Evolutionary conservation across 2,888 invertebrate species (phyloP).

Genomic region (Torymus texanus): DNA sequence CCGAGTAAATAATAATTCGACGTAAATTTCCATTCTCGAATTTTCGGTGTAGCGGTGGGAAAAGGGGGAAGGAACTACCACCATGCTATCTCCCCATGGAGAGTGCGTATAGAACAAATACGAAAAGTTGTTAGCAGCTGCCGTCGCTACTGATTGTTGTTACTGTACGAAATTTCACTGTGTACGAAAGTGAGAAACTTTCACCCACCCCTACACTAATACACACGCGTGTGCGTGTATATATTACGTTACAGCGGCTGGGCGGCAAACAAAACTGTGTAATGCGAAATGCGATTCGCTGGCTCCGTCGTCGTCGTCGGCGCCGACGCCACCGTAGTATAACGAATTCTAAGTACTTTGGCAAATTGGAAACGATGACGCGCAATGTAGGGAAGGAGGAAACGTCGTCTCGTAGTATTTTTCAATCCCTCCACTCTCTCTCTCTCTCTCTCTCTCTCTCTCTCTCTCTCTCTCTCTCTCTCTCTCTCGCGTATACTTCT

Average conservation of each 20-base stretch:
- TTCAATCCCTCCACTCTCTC: too few species aligned
- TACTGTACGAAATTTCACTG: constrained; percentile 6
- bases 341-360: constrained; percentile 12
- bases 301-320: too few species aligned
- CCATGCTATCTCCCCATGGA: not conserved
- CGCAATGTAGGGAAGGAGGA: not conserved
- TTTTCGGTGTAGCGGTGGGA: not conserved
- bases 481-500: too few species aligned
- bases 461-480: too few species aligned
- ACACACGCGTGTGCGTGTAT: not conserved
- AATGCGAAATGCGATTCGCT: constrained; percentile 6
- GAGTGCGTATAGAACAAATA: constrained; percentile 21
- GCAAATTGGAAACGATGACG: constrained; percentile 32
- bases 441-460: too few species aligned
- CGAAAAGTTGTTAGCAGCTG: constrained; percentile 23
- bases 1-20: constrained; percentile 31
- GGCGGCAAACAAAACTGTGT: constrained; percentile 23
- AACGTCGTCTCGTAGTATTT: too few species aligned
- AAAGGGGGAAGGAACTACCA: not conserved
- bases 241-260: constrained; percentile 11
- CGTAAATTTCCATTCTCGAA: constrained; percentile 36
- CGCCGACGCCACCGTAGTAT: too few species aligned
- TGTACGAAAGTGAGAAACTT: constrained; percentile 24
- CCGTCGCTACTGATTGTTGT: not conserved
- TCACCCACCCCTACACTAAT: not conserved